phyloP scores from a whole-genome alignment of 1,140 invertebrate genomes.

The Drosophila santomea region DNA sequence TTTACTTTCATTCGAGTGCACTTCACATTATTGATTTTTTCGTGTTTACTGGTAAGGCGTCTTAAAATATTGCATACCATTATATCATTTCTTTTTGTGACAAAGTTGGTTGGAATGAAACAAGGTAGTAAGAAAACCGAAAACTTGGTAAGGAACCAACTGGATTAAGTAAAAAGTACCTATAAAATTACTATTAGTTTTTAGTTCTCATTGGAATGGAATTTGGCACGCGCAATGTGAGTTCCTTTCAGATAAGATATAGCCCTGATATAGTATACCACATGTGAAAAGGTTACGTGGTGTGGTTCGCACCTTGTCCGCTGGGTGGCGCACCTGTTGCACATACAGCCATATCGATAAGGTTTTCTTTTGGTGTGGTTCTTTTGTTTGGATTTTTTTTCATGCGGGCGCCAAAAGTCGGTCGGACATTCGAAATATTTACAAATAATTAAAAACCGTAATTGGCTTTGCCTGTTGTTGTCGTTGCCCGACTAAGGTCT shows the following conservation, averaged over 20 bases:
- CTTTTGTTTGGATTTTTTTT: slow-evolving; percentile 6
- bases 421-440: slow-evolving; percentile 60
- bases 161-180: too few species aligned
- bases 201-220: slow-evolving; percentile 25
- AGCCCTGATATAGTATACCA: slow-evolving; percentile 5
- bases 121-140: too few species aligned
- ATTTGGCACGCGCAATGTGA: slow-evolving; percentile 54
- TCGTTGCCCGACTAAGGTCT: slow-evolving; percentile 18
- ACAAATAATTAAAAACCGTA: slow-evolving; percentile 71
- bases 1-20: slow-evolving; percentile 29
- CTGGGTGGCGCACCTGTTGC: slow-evolving; percentile 34
- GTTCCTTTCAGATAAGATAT: slow-evolving; percentile 60
- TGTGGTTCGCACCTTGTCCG: slow-evolving; percentile 21
- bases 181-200: too few species aligned
- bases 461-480: slow-evolving; percentile 70
- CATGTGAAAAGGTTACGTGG: slow-evolving; percentile 13
- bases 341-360: slow-evolving; percentile 33
- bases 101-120: too few species aligned
- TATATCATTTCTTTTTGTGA: too few species aligned
- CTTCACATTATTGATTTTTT: slow-evolving; percentile 25
- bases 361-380: slow-evolving; percentile 6
- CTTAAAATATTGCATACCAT: too few species aligned
- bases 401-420: slow-evolving; percentile 34
- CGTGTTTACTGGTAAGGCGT: too few species aligned
- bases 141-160: too few species aligned